A percentile compares a stretch with the other conserved stretches of the same genome.
phyloP scores from a whole-genome alignment of 2,888 invertebrate species.

The Agonopterix subpropinquella region DNA sequence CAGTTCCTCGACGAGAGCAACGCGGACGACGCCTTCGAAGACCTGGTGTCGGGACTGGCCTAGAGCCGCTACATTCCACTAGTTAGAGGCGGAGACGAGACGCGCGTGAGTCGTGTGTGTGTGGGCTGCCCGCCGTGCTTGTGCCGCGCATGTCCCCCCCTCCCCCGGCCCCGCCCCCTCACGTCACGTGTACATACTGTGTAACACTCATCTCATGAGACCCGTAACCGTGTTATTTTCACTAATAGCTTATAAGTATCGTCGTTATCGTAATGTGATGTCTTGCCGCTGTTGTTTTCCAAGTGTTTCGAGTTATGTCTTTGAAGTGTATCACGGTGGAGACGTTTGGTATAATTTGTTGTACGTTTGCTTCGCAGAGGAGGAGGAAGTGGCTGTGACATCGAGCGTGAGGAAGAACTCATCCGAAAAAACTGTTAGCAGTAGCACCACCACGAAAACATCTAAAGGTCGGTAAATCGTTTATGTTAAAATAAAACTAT shows the following conservation, averaged over 20 bases:
- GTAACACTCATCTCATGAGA: conserved; percentile 57
- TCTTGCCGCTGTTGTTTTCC: conserved; percentile 65
- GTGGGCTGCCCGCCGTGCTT: conserved; percentile 62
- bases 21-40: conserved; percentile 92
- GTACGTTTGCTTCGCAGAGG: conserved; percentile 45
- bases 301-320: conserved; percentile 38
- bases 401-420: conserved; percentile 68
- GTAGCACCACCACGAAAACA: conserved; percentile 75
- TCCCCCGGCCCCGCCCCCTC: conserved; percentile 21
- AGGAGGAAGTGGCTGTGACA: conserved; percentile 64
- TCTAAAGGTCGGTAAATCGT: conserved; percentile 64
- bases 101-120: conserved; percentile 74
- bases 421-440: conserved; percentile 75
- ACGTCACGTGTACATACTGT: conserved; percentile 48
- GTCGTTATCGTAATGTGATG: conserved; percentile 28
- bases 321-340: neutral
- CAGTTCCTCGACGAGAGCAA: conserved; percentile 84
- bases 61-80: conserved; percentile 65
- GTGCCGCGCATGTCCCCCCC: conserved; percentile 43
- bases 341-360: conserved; percentile 2
- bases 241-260: conserved; percentile 68
- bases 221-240: conserved; percentile 67
- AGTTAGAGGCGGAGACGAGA: conserved; percentile 63
- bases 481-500: neutral
- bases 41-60: conserved; percentile 81